Base-by-base conservation (phyloP, 1,140 invertebrate genomes). In the Calephelis virginiensis region DNA sequence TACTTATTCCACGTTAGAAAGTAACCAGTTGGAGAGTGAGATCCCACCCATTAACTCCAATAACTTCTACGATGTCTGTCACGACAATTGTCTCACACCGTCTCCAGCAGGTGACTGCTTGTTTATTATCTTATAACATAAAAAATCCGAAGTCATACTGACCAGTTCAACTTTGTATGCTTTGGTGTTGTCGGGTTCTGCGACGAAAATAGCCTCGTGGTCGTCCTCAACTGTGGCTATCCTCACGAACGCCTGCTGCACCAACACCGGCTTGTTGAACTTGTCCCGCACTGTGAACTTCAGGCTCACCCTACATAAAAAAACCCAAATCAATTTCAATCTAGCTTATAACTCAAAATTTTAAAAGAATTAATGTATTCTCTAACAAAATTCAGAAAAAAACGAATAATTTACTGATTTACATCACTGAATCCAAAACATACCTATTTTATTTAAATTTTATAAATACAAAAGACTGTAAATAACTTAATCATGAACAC, bases 131-230 rank as follows among this genome's bases (percentile, higher is more conserved):
- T 28, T 28, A 28, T 28, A 28, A 28, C 0, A 28, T 28, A 28
- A 28, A 28, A 43, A 43, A 43, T 9, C 40, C 8, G 3, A 43
- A 43, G 40, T 17, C 14, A 40, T 40, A 90, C 92, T 92, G 85
- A 97, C 96, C 93, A 98, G 92, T 82, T 99, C 97, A 74, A 99
- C 96, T 91, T 97, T 97, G 80, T 99, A 98, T n/a, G 94, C 92
- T 74, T 95, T 94, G 70, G 92, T 92, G 60, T 93, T 92, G 82
- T 98, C 98, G n/a, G 95, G 94, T 85, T 99, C 98, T 12, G 97
- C 97, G 38, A 99, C 95, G 85, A 98, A 99, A 75, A 98, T 95
- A 43, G 98, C 96, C 92, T 99, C 98, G 71, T 95, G 94, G 14
- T 94, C 93, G 0, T 92, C 93, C 61, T 94, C 92, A 13, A 91